Evolutionary conservation across 2,888 invertebrate genomes (phyloP).

Genomic region (Atethmia centrago): DNA sequence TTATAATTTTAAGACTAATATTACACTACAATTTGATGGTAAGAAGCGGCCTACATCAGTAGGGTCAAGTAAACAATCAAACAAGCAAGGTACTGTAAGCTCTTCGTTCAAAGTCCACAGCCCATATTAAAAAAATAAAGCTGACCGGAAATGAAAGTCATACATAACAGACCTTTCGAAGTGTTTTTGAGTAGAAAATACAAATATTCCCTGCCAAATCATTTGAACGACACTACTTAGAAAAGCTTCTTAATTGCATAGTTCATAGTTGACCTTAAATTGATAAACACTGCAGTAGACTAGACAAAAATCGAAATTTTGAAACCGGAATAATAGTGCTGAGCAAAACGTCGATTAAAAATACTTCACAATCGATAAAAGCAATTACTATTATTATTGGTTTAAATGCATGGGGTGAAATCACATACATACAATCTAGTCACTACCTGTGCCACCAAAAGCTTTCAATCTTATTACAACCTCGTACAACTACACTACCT

Average conservation of each 20-base stretch:
- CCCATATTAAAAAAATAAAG: neutral
- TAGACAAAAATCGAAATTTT: neutral
- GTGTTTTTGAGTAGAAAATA: neutral
- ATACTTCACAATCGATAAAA: slow-evolving; percentile 43
- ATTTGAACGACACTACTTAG: neutral
- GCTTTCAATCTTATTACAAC: slow-evolving; percentile 64
- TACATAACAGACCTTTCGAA: neutral
- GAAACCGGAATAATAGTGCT: slow-evolving; percentile 7
- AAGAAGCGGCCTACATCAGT: neutral
- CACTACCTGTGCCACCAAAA: slow-evolving; percentile 42
- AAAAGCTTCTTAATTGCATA: neutral
- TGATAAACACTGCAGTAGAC: neutral
- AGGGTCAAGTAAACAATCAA: too few relatives aligned
- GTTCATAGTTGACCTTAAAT: neutral
- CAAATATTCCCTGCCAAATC: neutral
- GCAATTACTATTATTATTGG: slow-evolving; percentile 30
- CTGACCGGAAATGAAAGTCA: slow-evolving; percentile 9
- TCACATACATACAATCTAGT: slow-evolving; percentile 40
- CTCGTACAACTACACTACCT: slow-evolving; percentile 51
- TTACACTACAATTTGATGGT: slow-evolving; percentile 1
- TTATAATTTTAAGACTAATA: slow-evolving; percentile 1
- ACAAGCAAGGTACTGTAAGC: neutral
- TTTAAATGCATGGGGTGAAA: slow-evolving; percentile 27
- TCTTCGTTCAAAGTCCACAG: neutral
- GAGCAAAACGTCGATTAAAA: slow-evolving; percentile 23